Evolutionary conservation across 2,113 vertebrate genomes (phyloP).

Genomic region (Rafetus swinhoei): DNA sequence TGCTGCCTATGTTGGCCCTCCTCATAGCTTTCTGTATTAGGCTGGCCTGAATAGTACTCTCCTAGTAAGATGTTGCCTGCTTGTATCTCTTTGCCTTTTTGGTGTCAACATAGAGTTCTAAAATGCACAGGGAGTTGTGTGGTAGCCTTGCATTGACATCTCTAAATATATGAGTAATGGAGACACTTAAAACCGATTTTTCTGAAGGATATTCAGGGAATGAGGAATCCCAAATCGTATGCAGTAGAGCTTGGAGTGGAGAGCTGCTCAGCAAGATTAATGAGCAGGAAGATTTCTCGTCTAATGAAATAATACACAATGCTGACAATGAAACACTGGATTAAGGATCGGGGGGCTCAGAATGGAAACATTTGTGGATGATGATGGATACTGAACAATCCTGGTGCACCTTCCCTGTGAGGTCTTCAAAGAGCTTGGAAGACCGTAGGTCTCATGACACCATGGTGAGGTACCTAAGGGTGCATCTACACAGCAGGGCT

Average conservation of each 20-base stretch:
- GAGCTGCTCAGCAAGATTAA: conserved; percentile 68
- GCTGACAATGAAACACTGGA: conserved; percentile 42
- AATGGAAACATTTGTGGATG: not conserved
- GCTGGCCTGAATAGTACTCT: not conserved
- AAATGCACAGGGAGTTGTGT: conserved; percentile 49
- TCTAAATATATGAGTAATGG: conserved; percentile 73
- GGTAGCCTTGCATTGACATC: conserved; percentile 68
- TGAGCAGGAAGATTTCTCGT: conserved; percentile 66
- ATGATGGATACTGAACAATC: not conserved
- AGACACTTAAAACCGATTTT: conserved; percentile 69
- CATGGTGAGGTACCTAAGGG: not conserved
- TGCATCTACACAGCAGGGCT: too few relatives aligned
- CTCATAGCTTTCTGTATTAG: conserved; percentile 3
- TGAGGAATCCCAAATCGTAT: conserved; percentile 71
- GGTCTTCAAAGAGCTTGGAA: not conserved
- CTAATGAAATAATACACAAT: conserved; percentile 66
- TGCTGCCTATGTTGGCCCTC: not conserved
- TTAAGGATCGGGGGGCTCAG: not conserved
- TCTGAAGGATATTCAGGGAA: conserved; percentile 68
- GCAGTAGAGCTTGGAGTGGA: conserved; percentile 65
- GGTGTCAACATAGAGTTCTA: conserved; percentile 61
- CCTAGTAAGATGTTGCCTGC: conserved; percentile 51
- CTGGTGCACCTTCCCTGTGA: not conserved
- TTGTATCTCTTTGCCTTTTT: conserved; percentile 69
- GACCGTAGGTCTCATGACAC: not conserved